Percentiles rank a stretch among this genome's conserved stretches.
Evolutionary conservation across 2,113 vertebrate species (phyloP).

Genomic region (Oenanthe oenanthe): DNA sequence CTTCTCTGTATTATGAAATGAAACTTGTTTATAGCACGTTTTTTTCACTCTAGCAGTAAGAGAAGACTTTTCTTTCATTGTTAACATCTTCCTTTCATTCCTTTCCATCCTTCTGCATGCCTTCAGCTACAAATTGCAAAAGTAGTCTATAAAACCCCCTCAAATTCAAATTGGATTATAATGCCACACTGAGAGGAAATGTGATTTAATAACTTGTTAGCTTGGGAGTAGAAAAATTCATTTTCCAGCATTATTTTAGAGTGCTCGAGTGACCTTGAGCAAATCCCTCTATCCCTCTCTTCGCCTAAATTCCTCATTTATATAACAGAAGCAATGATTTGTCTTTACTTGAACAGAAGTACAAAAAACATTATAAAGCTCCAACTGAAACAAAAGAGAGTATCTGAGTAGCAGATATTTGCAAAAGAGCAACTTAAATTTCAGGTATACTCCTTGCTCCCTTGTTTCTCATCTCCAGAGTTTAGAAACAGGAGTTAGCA

Average conservation of each 20-base stretch:
- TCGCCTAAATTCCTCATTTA: conserved; percentile 9
- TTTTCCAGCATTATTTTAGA: conserved; percentile 44
- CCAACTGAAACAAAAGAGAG: not conserved
- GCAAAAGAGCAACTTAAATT: not conserved
- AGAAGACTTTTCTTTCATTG: not conserved
- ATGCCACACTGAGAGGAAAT: conserved; percentile 9
- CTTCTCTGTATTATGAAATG: not conserved
- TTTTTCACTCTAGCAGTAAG: not conserved
- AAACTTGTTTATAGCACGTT: accelerated
- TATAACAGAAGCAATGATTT: not conserved
- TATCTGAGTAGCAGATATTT: not conserved
- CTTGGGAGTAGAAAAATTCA: conserved; percentile 47
- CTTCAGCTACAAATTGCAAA: not conserved
- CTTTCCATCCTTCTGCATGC: not conserved
- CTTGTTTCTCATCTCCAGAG: not conserved
- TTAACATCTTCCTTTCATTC: not conserved
- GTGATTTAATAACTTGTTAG: conserved; percentile 56
- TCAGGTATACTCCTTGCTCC: not conserved
- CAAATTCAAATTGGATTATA: conserved; percentile 1
- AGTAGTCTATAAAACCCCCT: not conserved
- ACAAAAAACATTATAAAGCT: not conserved
- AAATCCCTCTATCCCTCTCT: conserved; percentile 32
- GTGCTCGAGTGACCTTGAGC: conserved; percentile 26
- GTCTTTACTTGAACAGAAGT: not conserved
- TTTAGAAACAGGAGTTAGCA: not conserved